Conservation (phyloP, 2,797 vertebrate genomes). For the Danio tinwini region DNA sequence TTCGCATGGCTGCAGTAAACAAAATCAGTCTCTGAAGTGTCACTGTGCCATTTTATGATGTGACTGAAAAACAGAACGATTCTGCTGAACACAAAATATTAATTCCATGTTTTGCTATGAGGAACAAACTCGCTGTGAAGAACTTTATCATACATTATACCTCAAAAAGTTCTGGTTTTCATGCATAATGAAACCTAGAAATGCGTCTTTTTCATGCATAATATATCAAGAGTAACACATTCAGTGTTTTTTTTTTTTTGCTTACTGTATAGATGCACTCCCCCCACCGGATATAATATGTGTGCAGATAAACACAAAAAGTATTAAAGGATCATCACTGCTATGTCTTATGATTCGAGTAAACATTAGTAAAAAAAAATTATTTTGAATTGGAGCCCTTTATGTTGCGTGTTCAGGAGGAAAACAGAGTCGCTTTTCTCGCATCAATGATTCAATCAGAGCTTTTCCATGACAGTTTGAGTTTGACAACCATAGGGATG, state of each 20-base stretch:
- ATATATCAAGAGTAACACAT: slow-evolving; percentile 8
- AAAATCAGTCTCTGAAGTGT: slow-evolving; percentile 13
- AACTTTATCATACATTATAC: slow-evolving; percentile 42
- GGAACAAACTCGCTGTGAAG: not conserved
- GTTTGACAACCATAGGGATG: slow-evolving; percentile 49
- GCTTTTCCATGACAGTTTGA: slow-evolving; percentile 45
- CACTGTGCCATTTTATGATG: slow-evolving; percentile 15
- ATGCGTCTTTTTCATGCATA: slow-evolving; percentile 4
- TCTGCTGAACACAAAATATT: not conserved
- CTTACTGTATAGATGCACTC: slow-evolving; percentile 12
- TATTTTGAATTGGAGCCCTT: slow-evolving; percentile 64
- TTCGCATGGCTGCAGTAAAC: not conserved
- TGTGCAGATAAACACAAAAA: not conserved
- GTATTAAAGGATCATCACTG: slow-evolving; percentile 24
- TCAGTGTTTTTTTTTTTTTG: not conserved
- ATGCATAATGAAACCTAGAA: slow-evolving; percentile 50
- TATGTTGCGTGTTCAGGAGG: slow-evolving; percentile 56
- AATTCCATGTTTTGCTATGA: not conserved
- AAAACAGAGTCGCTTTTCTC: slow-evolving; percentile 52
- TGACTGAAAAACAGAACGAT: slow-evolving; percentile 15
- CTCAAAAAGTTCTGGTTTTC: slow-evolving; percentile 44
- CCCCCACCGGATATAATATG: not conserved
- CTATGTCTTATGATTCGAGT: slow-evolving; percentile 50
- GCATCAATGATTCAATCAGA: slow-evolving; percentile 59
- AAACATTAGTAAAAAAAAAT: slow-evolving; percentile 56